Base-by-base conservation (phyloP, 2,113 vertebrate genomes). In the Ophthalmolycus amberensis region DNA sequence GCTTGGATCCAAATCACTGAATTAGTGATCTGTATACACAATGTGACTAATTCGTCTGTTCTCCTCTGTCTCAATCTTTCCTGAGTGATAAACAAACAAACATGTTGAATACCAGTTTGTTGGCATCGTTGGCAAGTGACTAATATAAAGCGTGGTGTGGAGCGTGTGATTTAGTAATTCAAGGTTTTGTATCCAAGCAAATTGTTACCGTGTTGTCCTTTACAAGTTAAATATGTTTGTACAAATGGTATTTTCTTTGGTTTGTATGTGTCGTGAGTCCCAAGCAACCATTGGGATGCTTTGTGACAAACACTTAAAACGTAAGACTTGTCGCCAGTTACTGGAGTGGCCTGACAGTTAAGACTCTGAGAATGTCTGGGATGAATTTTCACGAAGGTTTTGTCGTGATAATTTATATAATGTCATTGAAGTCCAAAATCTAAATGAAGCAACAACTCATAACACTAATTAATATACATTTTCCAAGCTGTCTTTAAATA, bases 201-300 rank as follows among this genome's bases (percentile, higher is more conserved):
- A 82, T 83, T 29, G 7, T 71, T 85, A 64, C 71, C 80, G 56
- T 90, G 27, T 85, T 48, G 54, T 62, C 29, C 59, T 84, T 91
- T 79, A 60, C 6, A 77, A 86, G 82, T 73, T 87, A 69, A 84
- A 73, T 88, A 66, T 82, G 81, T 88, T 86, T 85, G 75, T 87
- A 85, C 77, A 86, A 88, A 92, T 85, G 32, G n/a, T 66, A 58
- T 90, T 93, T 92, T 79, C 82, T 89, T 91, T 91, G 88, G 65
- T 89, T 89, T 90, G 88, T 91, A 89, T 91, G 86, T 71, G 63
- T 78, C 65, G 74, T 92, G 89, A 91, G 91, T 91, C 80, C 83
- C 76, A 89, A 87, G 85, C 87, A 85, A 85, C 87, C 88, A 79
- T 89, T 92, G 76, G 90, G 86, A 90, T 85, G 15, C 68, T 89